Evolutionary conservation across 1,140 invertebrate genomes (phyloP).

Genomic region (Centruroides sculpturatus): DNA sequence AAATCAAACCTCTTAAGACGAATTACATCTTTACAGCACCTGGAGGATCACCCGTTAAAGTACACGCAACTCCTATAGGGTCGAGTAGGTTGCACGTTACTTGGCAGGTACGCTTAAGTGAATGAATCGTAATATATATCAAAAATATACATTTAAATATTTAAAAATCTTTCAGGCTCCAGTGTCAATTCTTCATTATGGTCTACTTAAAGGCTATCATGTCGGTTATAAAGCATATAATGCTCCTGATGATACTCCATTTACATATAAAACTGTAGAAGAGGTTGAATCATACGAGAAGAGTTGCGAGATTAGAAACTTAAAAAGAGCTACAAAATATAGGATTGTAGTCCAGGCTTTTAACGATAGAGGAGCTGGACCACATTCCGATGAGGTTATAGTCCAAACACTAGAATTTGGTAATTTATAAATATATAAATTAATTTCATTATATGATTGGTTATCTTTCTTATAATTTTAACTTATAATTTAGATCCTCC

Average conservation of each 20-base stretch:
- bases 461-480: too few relatives aligned
- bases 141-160: too few relatives aligned
- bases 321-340: constrained; percentile 27
- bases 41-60: constrained; percentile 10
- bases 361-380: constrained; percentile 42
- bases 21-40: constrained; percentile 3
- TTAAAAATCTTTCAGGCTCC: background rate
- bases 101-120: constrained; percentile 10
- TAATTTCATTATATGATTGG: too few relatives aligned
- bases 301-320: constrained; percentile 12
- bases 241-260: constrained; percentile 20
- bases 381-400: constrained; percentile 51
- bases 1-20: too few relatives aligned
- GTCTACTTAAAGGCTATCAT: constrained; percentile 30
- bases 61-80: constrained; percentile 13
- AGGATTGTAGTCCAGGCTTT: constrained; percentile 29
- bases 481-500: constrained; percentile 3
- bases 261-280: constrained; percentile 22
- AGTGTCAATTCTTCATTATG: constrained; percentile 5
- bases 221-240: constrained; percentile 31
- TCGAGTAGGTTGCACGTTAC: constrained; percentile 15
- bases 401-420: constrained; percentile 46
- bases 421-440: too few relatives aligned
- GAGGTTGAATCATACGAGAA: constrained; percentile 2
- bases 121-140: too few relatives aligned